A percentile compares a stretch with the other conserved stretches of the same genome.
These are phyloP conservation scores for Lasioglossum morio DNA, from an alignment of 2,888 invertebrate genomes.

Conservation along the genomic window DNA sequence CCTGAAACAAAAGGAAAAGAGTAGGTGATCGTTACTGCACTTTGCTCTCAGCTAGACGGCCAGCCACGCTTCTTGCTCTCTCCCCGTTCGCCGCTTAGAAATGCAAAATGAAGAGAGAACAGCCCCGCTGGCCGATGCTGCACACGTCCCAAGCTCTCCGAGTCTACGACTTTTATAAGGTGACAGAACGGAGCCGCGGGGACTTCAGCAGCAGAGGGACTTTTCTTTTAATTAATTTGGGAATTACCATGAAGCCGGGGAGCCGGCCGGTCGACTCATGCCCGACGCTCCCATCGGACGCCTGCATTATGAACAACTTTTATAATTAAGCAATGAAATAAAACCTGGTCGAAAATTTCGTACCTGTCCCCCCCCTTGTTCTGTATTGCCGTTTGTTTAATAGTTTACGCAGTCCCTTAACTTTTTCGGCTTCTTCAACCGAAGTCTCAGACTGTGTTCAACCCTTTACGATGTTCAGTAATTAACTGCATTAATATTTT, in stretches of 20 bases:
- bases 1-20: slow-evolving; percentile 72
- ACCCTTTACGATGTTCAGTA: background rate
- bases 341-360: slow-evolving; percentile 71
- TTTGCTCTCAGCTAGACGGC: slow-evolving; percentile 29
- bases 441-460: background rate
- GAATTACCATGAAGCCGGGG: slow-evolving; percentile 65
- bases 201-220: slow-evolving; percentile 43
- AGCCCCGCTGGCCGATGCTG: slow-evolving; percentile 19
- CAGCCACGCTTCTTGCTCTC: slow-evolving; percentile 8
- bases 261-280: slow-evolving; percentile 32
- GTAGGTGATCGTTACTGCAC: slow-evolving; percentile 50
- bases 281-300: slow-evolving; percentile 55
- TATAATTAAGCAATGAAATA: slow-evolving; percentile 75
- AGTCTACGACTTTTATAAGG: slow-evolving; percentile 55
- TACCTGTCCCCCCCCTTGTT: slow-evolving; percentile 41
- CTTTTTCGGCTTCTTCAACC: background rate
- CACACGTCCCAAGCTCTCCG: slow-evolving; percentile 31
- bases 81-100: slow-evolving; percentile 8
- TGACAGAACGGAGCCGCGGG: slow-evolving; percentile 52
- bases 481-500: background rate
- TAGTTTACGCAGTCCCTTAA: slow-evolving; percentile 32
- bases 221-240: slow-evolving; percentile 76
- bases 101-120: slow-evolving; percentile 22
- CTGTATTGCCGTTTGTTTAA: slow-evolving; percentile 26
- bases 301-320: slow-evolving; percentile 74